phyloP scores from a whole-genome alignment of 2,888 invertebrate species.

The Drosophila sordidula region DNA sequence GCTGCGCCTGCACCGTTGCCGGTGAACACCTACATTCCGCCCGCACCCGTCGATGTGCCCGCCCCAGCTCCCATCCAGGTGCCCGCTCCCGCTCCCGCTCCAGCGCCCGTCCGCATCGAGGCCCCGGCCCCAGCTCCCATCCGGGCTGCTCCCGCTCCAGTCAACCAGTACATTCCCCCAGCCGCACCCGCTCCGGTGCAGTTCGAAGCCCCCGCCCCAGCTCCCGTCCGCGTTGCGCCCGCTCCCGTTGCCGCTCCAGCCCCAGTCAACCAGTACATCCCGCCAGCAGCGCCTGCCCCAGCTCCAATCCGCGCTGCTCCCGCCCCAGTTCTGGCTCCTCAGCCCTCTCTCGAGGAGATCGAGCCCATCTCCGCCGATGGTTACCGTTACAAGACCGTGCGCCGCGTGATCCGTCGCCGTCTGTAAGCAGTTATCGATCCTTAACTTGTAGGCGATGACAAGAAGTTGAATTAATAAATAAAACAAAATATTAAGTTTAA shows the following conservation, averaged over 20 bases:
- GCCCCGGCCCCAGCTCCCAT: constrained; percentile 44
- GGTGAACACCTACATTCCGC: constrained; percentile 47
- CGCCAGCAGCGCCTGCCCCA: constrained; percentile 39
- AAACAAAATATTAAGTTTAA: constrained; percentile 50
- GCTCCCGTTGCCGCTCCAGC: constrained; percentile 31
- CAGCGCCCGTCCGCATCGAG: constrained; percentile 15
- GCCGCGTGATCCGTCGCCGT: constrained; percentile 77
- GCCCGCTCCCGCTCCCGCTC: constrained; percentile 35
- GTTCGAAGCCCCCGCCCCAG: constrained; percentile 34
- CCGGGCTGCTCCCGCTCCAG: constrained; percentile 49
- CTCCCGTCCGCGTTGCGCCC: constrained; percentile 25
- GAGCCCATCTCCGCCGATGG: constrained; percentile 75
- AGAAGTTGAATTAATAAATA: constrained; percentile 45
- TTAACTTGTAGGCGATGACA: constrained; percentile 21
- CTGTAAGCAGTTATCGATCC: constrained; percentile 38
- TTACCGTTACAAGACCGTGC: constrained; percentile 79
- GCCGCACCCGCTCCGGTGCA: constrained; percentile 37
- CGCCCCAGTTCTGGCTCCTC: constrained; percentile 45
- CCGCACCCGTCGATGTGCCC: constrained; percentile 53
- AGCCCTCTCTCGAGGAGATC: constrained; percentile 72
- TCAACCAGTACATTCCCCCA: constrained; percentile 32
- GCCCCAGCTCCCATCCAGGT: constrained; percentile 53
- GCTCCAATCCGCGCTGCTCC: constrained; percentile 33
- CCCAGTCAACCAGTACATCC: constrained; percentile 34
- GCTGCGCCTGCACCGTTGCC: constrained; percentile 32